phyloP scores from a whole-genome alignment of 2,888 invertebrate genomes.

The Stegana nigrithorax region DNA sequence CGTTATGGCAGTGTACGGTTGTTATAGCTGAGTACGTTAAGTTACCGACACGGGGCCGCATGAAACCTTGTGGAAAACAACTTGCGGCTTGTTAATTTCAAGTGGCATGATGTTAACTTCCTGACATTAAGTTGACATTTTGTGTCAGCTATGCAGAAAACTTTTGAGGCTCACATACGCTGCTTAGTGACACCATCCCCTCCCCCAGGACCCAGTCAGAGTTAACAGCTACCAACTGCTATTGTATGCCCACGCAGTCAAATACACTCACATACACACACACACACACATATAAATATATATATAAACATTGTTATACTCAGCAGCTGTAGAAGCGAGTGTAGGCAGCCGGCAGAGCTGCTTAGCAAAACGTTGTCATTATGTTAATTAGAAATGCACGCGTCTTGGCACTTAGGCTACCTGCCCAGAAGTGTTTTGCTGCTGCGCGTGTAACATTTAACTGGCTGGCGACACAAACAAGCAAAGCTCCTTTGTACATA shows the following conservation, averaged over 20 bases:
- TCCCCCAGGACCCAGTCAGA: conserved; percentile 21
- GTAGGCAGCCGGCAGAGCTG: conserved; percentile 61
- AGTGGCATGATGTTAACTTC: conserved; percentile 64
- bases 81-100: conserved; percentile 61
- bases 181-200: not conserved
- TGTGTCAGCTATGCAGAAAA: conserved; percentile 60
- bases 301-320: conserved; percentile 37
- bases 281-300: not conserved
- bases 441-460: no score
- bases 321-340: no score
- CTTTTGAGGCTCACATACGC: no score
- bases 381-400: conserved; percentile 58
- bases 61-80: conserved; percentile 11
- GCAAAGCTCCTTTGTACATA: no score
- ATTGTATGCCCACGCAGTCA: no score
- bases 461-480: no score
- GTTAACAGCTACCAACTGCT: no score
- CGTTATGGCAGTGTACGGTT: no score
- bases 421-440: no score
- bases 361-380: conserved; percentile 62
- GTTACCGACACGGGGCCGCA: no score
- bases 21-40: no score
- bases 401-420: no score
- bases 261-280: not conserved
- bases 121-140: conserved; percentile 64